Base-by-base conservation (phyloP, 2,797 vertebrate species). In the Sparidentex hasta region DNA sequence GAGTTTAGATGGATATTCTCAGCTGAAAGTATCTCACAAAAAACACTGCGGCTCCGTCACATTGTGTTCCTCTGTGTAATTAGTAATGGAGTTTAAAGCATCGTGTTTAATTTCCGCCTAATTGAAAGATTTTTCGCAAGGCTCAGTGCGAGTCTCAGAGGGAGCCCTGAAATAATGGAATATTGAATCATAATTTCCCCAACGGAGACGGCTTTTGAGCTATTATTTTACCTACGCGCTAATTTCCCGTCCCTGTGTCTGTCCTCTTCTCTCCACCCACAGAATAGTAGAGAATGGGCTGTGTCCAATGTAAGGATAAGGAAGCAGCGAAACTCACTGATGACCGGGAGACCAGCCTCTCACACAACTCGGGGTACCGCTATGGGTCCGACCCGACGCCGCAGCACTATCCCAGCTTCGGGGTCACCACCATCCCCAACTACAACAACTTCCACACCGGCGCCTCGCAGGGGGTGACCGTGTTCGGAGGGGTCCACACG, bases 271-370 rank as follows among this genome's bases (percentile, higher is more conserved):
- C 57, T 76, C 66, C 70, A 3, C 76, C 77, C 78, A 13, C 94
- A 99, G 98, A 98, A 94, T 29, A 94, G 96, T 96, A 97, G 97
- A 99, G 97, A 96, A 99, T 99, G 98, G 98, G 98, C 98, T 99
- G 98, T 96, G 98, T 99, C 96, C 98, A 99, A 99, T 99, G 98
- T 95, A 99, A 99, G 97, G 98, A 99, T 94, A 99, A 99, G 97
- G 98, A 99, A 96, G 97, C 98, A 97, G 97, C 98, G 71, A 99
- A 99, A 97, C 97, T 98, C 93, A 98, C 97, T 2, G 98, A 99
- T 3, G 98, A 99, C 91, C 95, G 97, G 87, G 97, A 99, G 85
- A 96, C 97, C 90, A 98, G 97, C 91, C 95, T 98, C 94, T 96
- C 97, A 57, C 98, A 99, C 95, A 98, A 97, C 92, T 95, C 97